These are phyloP conservation scores for Sylvia borin DNA, from an alignment of 2,797 vertebrate genomes.

Conservation along the genomic window DNA sequence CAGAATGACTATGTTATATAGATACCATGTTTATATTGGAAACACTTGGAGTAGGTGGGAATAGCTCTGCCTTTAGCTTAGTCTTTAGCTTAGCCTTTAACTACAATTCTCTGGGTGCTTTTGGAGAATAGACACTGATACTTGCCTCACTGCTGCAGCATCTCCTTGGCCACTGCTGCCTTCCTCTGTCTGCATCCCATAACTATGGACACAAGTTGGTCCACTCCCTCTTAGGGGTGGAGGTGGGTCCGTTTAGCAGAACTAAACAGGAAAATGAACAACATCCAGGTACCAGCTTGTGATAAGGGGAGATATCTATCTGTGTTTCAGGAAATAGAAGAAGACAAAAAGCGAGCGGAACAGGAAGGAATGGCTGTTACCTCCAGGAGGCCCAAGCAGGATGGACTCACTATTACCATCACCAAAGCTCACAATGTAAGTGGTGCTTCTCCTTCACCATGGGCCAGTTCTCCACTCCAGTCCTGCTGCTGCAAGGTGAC, in stretches of 20 bases:
- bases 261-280: not conserved
- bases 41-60: not conserved
- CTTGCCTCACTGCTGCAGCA: not conserved
- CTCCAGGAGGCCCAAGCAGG: slow-evolving; percentile 82
- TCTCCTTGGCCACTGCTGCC: not conserved
- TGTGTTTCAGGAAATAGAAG: slow-evolving; percentile 91
- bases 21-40: not conserved
- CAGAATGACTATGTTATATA: not conserved
- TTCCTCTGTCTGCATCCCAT: not conserved
- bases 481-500: not conserved
- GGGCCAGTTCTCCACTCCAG: not conserved
- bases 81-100: not conserved
- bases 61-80: not conserved
- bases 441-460: not conserved
- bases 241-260: not conserved
- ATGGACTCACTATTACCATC: slow-evolving; percentile 94
- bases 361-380: slow-evolving; percentile 88
- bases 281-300: not conserved
- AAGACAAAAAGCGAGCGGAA: slow-evolving; percentile 92
- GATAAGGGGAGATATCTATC: not conserved
- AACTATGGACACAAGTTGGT: not conserved
- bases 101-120: not conserved
- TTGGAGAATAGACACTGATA: not conserved
- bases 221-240: not conserved
- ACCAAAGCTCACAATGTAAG: slow-evolving; percentile 90